Percentiles rank a stretch among this genome's conserved stretches.
Evolutionary conservation across 2,888 invertebrate genomes (phyloP).

Genomic region (Drosophila testacea): DNA sequence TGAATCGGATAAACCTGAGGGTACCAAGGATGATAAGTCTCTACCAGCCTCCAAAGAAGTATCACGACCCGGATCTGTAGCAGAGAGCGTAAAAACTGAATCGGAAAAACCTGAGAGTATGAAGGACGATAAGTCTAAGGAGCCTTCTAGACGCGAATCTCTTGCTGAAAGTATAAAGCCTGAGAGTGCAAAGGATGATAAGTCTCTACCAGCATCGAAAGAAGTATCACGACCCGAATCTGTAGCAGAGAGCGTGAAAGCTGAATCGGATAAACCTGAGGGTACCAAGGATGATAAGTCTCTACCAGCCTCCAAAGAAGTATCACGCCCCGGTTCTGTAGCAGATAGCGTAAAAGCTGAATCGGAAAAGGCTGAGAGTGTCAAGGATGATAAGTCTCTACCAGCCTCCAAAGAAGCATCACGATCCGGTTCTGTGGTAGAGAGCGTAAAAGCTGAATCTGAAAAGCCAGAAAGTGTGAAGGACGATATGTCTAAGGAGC

Average conservation of each 20-base stretch:
- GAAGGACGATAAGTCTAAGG: slow-evolving; percentile 40
- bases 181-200: slow-evolving; percentile 33
- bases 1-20: slow-evolving; percentile 29
- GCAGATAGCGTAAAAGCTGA: slow-evolving; percentile 31
- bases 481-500: slow-evolving; percentile 39
- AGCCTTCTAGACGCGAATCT: slow-evolving; percentile 27
- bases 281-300: too few species aligned
- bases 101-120: slow-evolving; percentile 22
- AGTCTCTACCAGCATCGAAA: slow-evolving; percentile 34
- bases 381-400: slow-evolving; percentile 41
- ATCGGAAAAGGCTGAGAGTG: slow-evolving; percentile 24
- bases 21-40: not conserved
- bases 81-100: slow-evolving; percentile 19
- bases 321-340: slow-evolving; percentile 29
- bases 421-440: slow-evolving; percentile 28
- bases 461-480: slow-evolving; percentile 34
- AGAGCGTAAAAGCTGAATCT: slow-evolving; percentile 27
- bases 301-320: slow-evolving; percentile 22
- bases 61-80: not conserved
- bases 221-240: slow-evolving; percentile 31
- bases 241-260: slow-evolving; percentile 31
- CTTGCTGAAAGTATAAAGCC: slow-evolving; percentile 26
- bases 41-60: not conserved
- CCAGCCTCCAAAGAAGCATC: slow-evolving; percentile 23
- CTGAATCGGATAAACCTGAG: too few species aligned